Conservation (phyloP, 2,888 invertebrate genomes). For the Ferrisia virgata region DNA sequence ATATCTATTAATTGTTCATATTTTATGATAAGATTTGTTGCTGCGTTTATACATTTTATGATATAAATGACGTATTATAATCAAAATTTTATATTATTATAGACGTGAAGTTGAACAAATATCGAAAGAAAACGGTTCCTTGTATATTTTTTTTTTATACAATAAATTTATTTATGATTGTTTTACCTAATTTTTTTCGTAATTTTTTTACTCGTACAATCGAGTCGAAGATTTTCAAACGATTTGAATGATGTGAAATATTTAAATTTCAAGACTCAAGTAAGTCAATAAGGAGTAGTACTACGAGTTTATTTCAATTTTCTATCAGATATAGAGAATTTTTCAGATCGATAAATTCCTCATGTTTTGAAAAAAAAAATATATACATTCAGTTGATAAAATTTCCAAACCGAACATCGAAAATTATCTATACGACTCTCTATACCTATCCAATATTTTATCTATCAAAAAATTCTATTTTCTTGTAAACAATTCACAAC, state of each 20-base stretch:
- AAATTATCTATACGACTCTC: background rate
- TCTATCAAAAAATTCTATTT: background rate
- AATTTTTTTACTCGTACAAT: background rate
- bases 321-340: no score
- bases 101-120: constrained; percentile 2
- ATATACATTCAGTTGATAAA: no score
- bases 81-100: constrained; percentile 5
- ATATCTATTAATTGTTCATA: constrained; percentile 16
- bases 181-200: background rate
- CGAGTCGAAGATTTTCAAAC: background rate
- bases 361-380: no score
- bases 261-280: no score
- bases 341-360: no score
- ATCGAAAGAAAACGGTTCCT: constrained; percentile 41
- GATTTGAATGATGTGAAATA: background rate
- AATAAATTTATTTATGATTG: constrained; percentile 44
- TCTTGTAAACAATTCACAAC: background rate
- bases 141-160: constrained; percentile 39
- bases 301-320: no score
- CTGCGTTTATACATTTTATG: background rate
- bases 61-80: background rate
- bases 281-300: no score
- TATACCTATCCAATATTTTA: background rate
- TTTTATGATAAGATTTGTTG: constrained; percentile 5
- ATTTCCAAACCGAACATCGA: no score